Evolutionary conservation across 2,797 vertebrate species (phyloP), one percentile per base, ranked within the genome.

Genomic region (Austrolebias charrua): DNA sequence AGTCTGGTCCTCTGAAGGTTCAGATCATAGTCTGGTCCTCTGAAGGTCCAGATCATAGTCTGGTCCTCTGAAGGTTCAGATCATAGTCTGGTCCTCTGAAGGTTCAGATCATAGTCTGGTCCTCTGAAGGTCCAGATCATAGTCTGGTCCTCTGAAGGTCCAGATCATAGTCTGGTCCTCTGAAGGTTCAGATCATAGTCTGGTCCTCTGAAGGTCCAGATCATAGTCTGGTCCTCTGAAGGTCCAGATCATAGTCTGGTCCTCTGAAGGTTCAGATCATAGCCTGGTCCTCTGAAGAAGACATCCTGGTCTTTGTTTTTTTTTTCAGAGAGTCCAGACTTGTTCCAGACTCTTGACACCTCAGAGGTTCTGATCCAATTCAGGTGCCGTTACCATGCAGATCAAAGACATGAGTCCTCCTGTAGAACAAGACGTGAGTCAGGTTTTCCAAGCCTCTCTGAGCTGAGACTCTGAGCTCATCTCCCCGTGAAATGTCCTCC

Each of bases 341-440:
- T 66, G 60, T 56, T 66, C 72, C 66, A 73, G 72, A 73, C 75
- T 24, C 47, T n/a, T 70, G 68, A 67, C 65, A 63, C 47, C 54
- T 69, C 70, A 62, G 69, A 76, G 62, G 28, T 45, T 55, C 56
- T 49, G 55, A 63, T 43, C 58, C 78, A 78, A 79, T 69, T 76
- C 73, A 80, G 50, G 52, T 50, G n/a, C 48, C 13, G 31, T 42
- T 33, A 24, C 24, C 24, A 24, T 24, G 24, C 19, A 49, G 31
- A 40, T 58, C 12, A 57, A 56, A 60, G 55, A 24, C 24, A 24
- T 24, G 24, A 44, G 1, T 24, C 15, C 48, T 13, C 49, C 14
- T 63, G 50, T 40, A 13, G 42, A 29, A 46, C 18, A 29, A 40
- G 48, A 4, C 47, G 64, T 66, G 74, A 75, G 60, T 55, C 45